These are phyloP conservation scores for Heliangelus exortis DNA, from an alignment of 2,797 vertebrate species.

Conservation along the genomic window DNA sequence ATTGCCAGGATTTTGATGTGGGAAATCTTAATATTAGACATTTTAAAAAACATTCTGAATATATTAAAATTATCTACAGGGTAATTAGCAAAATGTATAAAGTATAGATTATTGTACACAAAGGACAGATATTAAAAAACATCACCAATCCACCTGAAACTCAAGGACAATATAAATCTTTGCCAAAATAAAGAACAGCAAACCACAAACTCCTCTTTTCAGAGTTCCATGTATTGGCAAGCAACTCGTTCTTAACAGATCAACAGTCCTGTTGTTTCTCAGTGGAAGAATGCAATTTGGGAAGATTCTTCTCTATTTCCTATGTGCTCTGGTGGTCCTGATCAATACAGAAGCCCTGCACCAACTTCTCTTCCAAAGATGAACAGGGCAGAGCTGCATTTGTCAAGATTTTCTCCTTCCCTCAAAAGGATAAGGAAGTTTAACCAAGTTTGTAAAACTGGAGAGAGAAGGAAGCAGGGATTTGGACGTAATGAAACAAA, in stretches of 20 bases:
- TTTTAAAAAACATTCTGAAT: constrained; percentile 75
- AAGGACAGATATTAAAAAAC: constrained; percentile 71
- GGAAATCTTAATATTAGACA: constrained; percentile 56
- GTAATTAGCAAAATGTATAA: constrained; percentile 80
- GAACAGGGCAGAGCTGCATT: not conserved
- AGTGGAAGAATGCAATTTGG: not conserved
- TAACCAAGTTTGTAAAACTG: not conserved
- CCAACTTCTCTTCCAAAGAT: not conserved
- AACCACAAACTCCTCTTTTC: not conserved
- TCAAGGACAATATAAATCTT: constrained; percentile 66
- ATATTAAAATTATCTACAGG: constrained; percentile 79
- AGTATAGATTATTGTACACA: constrained; percentile 77
- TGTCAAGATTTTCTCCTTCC: not conserved
- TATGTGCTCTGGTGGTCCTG: not conserved
- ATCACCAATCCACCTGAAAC: constrained; percentile 65
- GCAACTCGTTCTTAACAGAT: constrained; percentile 31
- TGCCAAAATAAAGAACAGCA: constrained; percentile 42
- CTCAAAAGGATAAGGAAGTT: not conserved
- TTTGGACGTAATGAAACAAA: not conserved
- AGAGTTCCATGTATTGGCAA: not conserved
- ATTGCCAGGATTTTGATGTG: constrained; percentile 49
- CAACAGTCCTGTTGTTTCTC: not conserved
- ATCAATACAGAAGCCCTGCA: not conserved
- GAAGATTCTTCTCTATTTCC: not conserved
- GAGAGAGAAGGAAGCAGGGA: not conserved